These are phyloP conservation scores for Stegana nigrithorax DNA, from an alignment of 2,888 invertebrate species.

Conservation along the genomic window DNA sequence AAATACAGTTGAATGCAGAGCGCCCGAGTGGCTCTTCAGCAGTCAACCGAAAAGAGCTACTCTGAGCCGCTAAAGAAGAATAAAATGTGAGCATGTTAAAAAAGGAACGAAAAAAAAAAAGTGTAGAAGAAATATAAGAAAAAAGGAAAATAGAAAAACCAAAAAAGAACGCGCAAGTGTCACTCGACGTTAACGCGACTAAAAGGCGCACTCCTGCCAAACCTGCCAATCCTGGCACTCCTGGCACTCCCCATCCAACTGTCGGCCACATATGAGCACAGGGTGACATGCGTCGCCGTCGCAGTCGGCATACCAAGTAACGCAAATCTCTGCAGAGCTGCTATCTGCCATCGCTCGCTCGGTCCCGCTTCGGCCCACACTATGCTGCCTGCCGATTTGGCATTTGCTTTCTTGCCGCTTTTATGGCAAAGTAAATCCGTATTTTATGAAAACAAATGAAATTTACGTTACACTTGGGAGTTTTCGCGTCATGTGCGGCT, in stretches of 20 bases:
- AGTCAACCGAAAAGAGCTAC: neutral
- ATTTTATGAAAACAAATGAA: conserved; percentile 59
- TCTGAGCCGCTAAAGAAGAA: neutral
- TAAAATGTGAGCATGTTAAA: conserved; percentile 1
- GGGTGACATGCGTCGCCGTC: neutral
- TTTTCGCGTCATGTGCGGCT: no score
- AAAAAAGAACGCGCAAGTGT: conserved; percentile 6
- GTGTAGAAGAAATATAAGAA: conserved; percentile 7
- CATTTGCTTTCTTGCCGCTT: neutral
- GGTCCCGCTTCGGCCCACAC: neutral
- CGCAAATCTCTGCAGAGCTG: conserved; percentile 1
- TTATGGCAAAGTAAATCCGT: conserved; percentile 42
- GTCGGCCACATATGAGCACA: neutral
- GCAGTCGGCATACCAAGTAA: neutral
- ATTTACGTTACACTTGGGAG: conserved; percentile 37
- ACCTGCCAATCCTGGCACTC: neutral
- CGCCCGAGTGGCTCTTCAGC: neutral
- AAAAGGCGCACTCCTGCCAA: conserved; percentile 8
- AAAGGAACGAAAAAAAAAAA: conserved; percentile 11
- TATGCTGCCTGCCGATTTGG: no score
- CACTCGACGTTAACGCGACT: conserved; percentile 14
- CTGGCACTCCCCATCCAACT: no score
- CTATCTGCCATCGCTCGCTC: neutral
- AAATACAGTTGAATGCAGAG: no score
- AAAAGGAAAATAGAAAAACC: no score